Conservation (phyloP, 2,888 invertebrate genomes). For the Brenthis daphne region DNA sequence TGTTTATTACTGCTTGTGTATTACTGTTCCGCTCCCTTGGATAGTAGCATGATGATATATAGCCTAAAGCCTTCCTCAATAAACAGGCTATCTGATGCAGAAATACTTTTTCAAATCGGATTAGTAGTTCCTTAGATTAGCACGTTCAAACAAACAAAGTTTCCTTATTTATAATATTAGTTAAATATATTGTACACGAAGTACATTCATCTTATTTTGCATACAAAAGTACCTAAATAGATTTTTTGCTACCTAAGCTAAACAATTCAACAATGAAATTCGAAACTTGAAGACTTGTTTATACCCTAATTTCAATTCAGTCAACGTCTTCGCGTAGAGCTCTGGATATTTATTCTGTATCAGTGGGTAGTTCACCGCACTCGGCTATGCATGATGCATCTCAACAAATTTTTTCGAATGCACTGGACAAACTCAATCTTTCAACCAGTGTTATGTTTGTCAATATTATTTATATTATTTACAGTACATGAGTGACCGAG, state of each 20-base stretch:
- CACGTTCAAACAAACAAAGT: no score
- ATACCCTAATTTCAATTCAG: constrained; percentile 30
- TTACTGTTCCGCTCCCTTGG: no score
- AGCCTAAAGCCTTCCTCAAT: no score
- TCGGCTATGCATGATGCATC: constrained; percentile 22
- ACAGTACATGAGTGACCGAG: no score
- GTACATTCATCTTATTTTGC: neutral
- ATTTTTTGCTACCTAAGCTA: constrained; percentile 9
- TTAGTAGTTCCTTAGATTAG: no score
- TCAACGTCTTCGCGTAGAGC: constrained; percentile 36
- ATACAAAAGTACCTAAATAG: constrained; percentile 7
- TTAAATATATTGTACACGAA: neutral
- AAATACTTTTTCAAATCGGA: no score
- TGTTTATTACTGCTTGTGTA: no score
- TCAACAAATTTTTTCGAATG: constrained; percentile 19
- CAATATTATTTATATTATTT: neutral
- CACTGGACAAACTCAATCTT: constrained; percentile 28
- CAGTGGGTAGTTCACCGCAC: constrained; percentile 51
- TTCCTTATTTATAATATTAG: neutral
- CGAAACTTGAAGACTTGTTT: constrained; percentile 17
- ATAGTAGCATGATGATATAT: no score
- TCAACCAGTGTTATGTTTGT: constrained; percentile 2
- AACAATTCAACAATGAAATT: constrained; percentile 19
- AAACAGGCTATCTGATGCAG: no score
- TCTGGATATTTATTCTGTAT: constrained; percentile 62